Evolutionary conservation across 53 echinoderm and acorn worm species (phyloP), one percentile per base, ranked within the genome.

Genomic region (Zoroaster sp.): DNA sequence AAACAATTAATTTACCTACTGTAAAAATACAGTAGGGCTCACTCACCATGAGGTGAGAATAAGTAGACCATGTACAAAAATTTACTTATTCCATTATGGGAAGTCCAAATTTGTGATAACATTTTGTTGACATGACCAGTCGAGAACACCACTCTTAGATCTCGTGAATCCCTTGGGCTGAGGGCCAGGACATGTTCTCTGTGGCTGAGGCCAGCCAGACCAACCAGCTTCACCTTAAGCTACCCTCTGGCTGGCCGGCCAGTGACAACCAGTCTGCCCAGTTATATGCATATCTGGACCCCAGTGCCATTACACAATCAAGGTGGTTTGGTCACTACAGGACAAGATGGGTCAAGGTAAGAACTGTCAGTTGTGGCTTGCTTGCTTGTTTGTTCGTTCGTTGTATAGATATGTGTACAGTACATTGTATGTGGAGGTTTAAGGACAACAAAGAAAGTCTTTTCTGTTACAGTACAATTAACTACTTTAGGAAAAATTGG

Each of bases 301-400:
- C 99, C 4, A 83, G 65, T 98, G 99, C 43, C 92, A 91, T 66
- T 98, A 98, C 69, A 65, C 75, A 23, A 35, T 98, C 41, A 89
- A 80, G 67, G 70, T 94, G 38, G 53, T 47, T 13, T 87, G 89
- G 44, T 94, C 95, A 1, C 87, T 92, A 35, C 78, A 69, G 72
- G 95, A 95, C 40, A 89, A 90, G 38, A 83, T 91, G 49, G 99
- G 99, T 15, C 99, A 98, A n/a, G 99, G 99, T 96, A 75, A 83
- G 90, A 44, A 32, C 7, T 0, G 12, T 1, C 7, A 23, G 10
- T 66, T 4, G 0, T 25, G 2, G 8, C 5, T 30, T 4, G 4
- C 5, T 6, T 28, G 0, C 32, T 25, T 66, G 66, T 9, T 5
- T 69, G 36, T 3, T 10, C 2, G 33, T 69, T 36, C 49, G 49